Base-by-base conservation (phyloP, 2,113 vertebrate genomes). In the Pterophyllum scalare region DNA sequence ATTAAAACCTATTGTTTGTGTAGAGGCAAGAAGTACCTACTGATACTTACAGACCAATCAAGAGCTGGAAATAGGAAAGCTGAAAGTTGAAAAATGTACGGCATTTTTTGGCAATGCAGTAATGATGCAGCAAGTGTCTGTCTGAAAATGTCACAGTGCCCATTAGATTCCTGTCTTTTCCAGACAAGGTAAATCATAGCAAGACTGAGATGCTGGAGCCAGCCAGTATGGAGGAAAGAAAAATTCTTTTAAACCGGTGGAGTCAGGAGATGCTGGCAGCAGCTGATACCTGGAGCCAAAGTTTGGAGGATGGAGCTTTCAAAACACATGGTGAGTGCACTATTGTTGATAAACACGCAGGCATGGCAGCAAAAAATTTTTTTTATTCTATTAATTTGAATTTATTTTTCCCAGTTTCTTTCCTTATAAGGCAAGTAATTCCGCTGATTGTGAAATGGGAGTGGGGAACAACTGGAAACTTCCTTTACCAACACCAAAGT, bases 391-490 rank as follows among this genome's bases (percentile, higher is more conserved):
- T 67, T 57, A 10, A 49, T 7, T 19, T 49, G 31, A 15, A 43
- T 75, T 11, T 77, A 6, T 64, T 54, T 38, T 31, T 28, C 10
- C 8, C 80, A 94, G 94, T 87, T 11, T 57, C 67, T 83, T 1
- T 84, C 46, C n/a, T 94, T 2, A 65, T 13, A 0, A 33, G 62
- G 2, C 8, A 87, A 5, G 5, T 93, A 20, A 6, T 93, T 35
- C 88, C 91, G 3, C 78, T 91, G 26, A 28, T 93, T 4, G 1
- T 76, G 7, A 83, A 82, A 26, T 94, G 93, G 93, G 86, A 93
- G 46, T 94, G 94, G 94, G 94, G 94, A 60, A 91, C 91, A 5
- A 91, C 72, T 0, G 22, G 3, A 3, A 94, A 94, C 78, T 93
- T 93, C 86, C 92, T 93, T 28, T 89, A 89, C 80, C 65, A 88